A percentile compares a stretch with the other conserved stretches of the same genome.
phyloP scores from a whole-genome alignment of 2,113 vertebrate genomes.

The Illadopsis cleaveri region DNA sequence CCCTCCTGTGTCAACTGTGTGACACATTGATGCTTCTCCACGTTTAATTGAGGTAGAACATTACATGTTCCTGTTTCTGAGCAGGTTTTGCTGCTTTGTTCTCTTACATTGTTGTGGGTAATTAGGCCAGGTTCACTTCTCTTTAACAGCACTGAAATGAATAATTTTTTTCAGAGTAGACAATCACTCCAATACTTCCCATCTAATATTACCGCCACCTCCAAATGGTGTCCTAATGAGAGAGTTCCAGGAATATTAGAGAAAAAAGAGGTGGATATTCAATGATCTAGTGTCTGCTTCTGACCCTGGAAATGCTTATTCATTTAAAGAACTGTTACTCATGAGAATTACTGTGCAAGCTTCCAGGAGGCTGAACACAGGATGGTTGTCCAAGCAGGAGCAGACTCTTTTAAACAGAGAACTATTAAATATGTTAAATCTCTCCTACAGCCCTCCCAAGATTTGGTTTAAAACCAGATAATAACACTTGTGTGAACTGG shows the following conservation, averaged over 20 bases:
- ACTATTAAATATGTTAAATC: background rate
- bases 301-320: constrained; percentile 7
- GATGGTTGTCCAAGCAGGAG: background rate
- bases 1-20: background rate
- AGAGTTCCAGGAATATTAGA: background rate
- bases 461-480: background rate
- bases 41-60: background rate
- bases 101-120: background rate
- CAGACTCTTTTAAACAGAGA: background rate
- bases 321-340: background rate
- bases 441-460: background rate
- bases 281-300: background rate
- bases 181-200: background rate
- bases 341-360: background rate
- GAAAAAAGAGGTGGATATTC: background rate
- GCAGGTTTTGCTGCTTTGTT: background rate
- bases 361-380: background rate
- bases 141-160: no score
- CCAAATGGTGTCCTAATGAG: background rate
- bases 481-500: background rate
- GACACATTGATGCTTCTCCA: background rate
- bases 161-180: background rate
- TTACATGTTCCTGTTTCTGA: background rate
- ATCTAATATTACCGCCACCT: background rate
- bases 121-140: background rate